Conservation (phyloP, 2,888 invertebrate genomes). For the Tubiluchus corallicola region DNA sequence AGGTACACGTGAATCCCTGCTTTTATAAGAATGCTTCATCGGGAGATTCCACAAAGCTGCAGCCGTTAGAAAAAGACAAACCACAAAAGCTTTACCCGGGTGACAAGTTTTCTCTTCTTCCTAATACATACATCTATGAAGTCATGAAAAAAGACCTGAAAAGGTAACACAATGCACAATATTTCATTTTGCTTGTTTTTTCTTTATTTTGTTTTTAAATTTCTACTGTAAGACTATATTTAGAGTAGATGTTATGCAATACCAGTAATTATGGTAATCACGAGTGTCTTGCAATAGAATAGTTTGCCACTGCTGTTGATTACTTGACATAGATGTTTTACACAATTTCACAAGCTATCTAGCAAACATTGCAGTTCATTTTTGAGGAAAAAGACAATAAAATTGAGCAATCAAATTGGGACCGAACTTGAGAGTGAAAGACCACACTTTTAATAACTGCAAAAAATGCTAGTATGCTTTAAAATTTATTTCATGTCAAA, state of each 20-base stretch:
- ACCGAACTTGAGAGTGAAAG: too few relatives aligned
- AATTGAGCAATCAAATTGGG: too few relatives aligned
- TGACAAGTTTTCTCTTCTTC: constrained; percentile 28
- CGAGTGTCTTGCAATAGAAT: too few relatives aligned
- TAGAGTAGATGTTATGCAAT: too few relatives aligned
- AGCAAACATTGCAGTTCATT: too few relatives aligned
- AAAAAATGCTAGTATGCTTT: too few relatives aligned
- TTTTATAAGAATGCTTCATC: constrained; percentile 20
- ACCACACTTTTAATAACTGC: too few relatives aligned
- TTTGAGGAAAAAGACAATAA: too few relatives aligned
- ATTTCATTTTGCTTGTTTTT: not conserved
- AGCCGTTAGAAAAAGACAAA: constrained; percentile 25
- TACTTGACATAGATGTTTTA: not conserved
- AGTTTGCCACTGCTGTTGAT: not conserved
- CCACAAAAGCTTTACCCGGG: constrained; percentile 24
- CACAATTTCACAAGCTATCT: not conserved
- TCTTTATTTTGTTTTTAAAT: too few relatives aligned
- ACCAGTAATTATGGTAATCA: too few relatives aligned
- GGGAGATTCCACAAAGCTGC: constrained; percentile 15
- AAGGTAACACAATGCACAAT: too few relatives aligned
- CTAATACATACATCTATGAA: constrained; percentile 25
- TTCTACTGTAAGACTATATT: not conserved
- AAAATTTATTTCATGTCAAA: too few relatives aligned
- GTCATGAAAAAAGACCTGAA: constrained; percentile 15
- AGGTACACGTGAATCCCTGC: constrained; percentile 31